A percentile compares a stretch with the other conserved stretches of the same genome.
phyloP scores from a whole-genome alignment of 2,888 invertebrate genomes.

The Andrena hattorfiana region DNA sequence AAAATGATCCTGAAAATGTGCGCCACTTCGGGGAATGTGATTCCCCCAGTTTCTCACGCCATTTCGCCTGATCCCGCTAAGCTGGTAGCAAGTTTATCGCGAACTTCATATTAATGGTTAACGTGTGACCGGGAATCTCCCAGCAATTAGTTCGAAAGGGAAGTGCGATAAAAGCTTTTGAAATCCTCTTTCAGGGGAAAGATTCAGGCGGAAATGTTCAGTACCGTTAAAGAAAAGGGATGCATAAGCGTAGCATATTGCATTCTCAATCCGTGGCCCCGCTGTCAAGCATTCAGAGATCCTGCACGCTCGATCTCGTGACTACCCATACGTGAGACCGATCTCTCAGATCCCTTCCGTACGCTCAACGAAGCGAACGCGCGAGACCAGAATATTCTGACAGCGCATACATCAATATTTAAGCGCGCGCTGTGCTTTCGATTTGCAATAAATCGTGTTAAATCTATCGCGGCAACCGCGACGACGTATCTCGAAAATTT shows the following conservation, averaged over 20 bases:
- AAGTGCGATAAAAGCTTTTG: not conserved
- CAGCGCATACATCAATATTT: constrained; percentile 52
- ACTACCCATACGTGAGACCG: constrained; percentile 32
- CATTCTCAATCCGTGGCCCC: not conserved
- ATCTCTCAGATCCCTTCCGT: not conserved
- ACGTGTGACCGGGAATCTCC: too few species aligned
- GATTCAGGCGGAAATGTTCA: not conserved
- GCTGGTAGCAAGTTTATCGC: too few species aligned
- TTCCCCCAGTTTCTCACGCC: not conserved
- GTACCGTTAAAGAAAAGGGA: not conserved
- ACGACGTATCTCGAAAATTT: constrained; percentile 10
- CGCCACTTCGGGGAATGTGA: constrained; percentile 49
- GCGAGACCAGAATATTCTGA: constrained; percentile 37
- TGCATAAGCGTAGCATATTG: not conserved
- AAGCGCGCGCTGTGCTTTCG: constrained; percentile 31
- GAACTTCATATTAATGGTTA: too few species aligned
- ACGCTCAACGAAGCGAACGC: constrained; percentile 11
- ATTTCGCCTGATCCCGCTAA: not conserved
- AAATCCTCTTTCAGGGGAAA: not conserved
- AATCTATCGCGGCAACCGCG: constrained; percentile 11
- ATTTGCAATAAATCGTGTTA: constrained; percentile 46
- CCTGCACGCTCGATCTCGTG: constrained; percentile 28
- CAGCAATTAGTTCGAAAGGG: not conserved
- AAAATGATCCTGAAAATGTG: constrained; percentile 62
- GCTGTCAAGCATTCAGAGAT: constrained; percentile 15